Conservation (phyloP, 1,140 invertebrate species). For the Brachionus paranguensis region DNA sequence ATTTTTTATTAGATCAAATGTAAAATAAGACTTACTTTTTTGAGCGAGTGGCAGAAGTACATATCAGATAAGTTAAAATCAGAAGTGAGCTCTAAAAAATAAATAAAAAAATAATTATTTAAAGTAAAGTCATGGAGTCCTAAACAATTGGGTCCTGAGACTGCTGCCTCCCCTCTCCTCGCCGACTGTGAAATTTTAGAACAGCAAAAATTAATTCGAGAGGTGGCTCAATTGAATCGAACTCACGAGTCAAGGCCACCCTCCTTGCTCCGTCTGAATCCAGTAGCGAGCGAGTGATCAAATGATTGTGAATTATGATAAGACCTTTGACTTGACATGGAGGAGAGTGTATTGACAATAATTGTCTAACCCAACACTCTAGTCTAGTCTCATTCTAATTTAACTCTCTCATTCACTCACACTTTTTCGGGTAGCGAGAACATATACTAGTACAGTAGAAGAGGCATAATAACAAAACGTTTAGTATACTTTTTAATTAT, state of each 20-base stretch:
- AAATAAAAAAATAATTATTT: neutral
- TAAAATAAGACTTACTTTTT: too few species aligned
- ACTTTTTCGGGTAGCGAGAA: neutral
- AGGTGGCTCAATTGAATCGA: neutral
- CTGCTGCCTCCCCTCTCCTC: neutral
- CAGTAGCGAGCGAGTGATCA: constrained; percentile 6
- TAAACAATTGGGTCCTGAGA: neutral
- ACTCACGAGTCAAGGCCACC: neutral
- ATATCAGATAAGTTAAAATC: too few species aligned
- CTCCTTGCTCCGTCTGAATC: neutral
- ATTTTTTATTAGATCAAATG: too few species aligned
- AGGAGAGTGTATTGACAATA: neutral
- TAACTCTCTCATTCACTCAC: neutral
- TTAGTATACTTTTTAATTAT: neutral
- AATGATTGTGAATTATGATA: neutral
- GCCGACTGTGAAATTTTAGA: neutral
- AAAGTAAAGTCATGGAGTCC: neutral
- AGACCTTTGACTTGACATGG: neutral
- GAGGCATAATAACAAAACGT: neutral
- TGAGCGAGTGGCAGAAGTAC: too few species aligned
- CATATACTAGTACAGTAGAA: neutral
- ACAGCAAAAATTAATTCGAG: neutral
- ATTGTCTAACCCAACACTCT: neutral
- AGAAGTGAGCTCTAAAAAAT: neutral
- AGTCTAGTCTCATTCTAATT: neutral